Base-by-base conservation (phyloP, 1,140 invertebrate genomes). In the Caenorhabditis latens region DNA sequence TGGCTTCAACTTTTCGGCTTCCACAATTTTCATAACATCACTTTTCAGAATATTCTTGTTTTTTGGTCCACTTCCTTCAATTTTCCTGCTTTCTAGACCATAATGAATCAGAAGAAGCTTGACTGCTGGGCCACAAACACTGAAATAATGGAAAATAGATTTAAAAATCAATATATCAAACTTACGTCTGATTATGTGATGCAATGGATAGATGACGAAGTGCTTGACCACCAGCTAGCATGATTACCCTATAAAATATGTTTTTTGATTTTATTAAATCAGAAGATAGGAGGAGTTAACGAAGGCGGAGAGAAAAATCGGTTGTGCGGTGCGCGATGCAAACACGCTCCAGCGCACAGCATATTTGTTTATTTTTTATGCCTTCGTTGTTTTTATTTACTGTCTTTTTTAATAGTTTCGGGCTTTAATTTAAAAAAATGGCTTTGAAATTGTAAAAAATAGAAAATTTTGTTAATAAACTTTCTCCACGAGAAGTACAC, bases 11-110 rank as follows among this genome's bases (percentile, higher is more conserved):
- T 84, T 58, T 63, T 84, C 83, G 3, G 55, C n/a, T 58, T 84
- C 43, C 32, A 84, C 83, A 48, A 61, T 61, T 58, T 84, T 42
- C 42, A 84, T 24, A 24, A 84, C 55, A 61, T 84, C 83, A 24
- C 83, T 61, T 83, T 86, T 86, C 11, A 86, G 32, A 55, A 86
- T 86, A 48, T 86, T 86, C 42, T 84, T 84, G 46, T 79, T 79
- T 71, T 86, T 86, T n/a, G 86, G 86, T 7, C 86, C 86, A 32
- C 71, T 71, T 61, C 65, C 58, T 21, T 83, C 53, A 40, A 83
- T 55, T 9, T 83, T 75, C n/a, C 55, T 14, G n/a, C 65, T 58
- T 13, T 65, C 61, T 24, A 86, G 24, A 11, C 79, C 79, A 65
- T 86, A 86, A 8, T 86, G 75, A 32, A 79, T 71, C 4, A 86